A percentile compares a stretch with the other conserved stretches of the same genome.
Evolutionary conservation across 2,888 invertebrate genomes (phyloP).

Genomic region (Parelbella ahira): DNA sequence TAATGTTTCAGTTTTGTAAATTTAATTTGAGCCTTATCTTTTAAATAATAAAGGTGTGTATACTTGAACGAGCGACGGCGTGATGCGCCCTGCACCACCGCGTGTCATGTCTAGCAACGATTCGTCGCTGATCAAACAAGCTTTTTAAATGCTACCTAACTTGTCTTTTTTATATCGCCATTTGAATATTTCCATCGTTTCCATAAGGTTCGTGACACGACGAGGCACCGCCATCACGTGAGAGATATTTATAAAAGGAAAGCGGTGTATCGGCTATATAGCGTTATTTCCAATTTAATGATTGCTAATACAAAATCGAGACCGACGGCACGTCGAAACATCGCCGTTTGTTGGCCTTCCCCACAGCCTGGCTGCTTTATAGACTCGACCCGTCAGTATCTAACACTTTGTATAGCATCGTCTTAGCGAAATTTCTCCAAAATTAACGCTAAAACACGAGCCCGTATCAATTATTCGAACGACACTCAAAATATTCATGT

Average conservation of each 20-base stretch:
- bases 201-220: conserved; percentile 74
- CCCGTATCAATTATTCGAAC: conserved; percentile 19
- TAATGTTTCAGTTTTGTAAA: neutral
- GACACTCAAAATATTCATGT: conserved; percentile 27
- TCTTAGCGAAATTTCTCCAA: too few species aligned
- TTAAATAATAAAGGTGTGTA: neutral
- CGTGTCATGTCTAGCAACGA: conserved; percentile 71
- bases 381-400: too few species aligned
- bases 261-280: conserved; percentile 74
- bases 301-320: conserved; percentile 76
- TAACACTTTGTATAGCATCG: too few species aligned
- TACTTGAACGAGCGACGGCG: neutral
- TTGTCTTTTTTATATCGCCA: conserved; percentile 80
- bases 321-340: conserved; percentile 64
- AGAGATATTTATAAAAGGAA: conserved; percentile 80
- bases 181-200: conserved; percentile 79
- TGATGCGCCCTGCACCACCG: conserved; percentile 51
- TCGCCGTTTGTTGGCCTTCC: conserved; percentile 56
- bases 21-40: conserved; percentile 4
- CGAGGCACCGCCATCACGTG: conserved; percentile 77
- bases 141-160: conserved; percentile 81
- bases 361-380: conserved; percentile 44
- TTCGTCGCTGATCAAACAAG: conserved; percentile 78
- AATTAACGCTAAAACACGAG: conserved; percentile 3
- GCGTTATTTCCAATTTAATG: conserved; percentile 81